These are phyloP conservation scores for Enteromius treurensis DNA, from an alignment of 2,797 vertebrate genomes.

Conservation along the genomic window DNA sequence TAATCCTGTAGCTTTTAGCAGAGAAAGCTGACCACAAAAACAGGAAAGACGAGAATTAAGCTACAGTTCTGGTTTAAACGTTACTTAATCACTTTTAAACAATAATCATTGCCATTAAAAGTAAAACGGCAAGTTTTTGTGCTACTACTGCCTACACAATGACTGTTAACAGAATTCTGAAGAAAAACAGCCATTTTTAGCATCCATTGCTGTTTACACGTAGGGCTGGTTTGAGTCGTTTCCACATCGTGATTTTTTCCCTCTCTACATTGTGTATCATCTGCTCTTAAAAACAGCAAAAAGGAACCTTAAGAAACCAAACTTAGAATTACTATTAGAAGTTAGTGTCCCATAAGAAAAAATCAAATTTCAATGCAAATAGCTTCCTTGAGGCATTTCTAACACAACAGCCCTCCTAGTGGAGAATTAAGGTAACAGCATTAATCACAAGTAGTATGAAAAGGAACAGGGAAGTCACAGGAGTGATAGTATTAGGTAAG, in stretches of 20 bases:
- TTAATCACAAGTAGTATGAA: too few species aligned
- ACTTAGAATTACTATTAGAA: background rate
- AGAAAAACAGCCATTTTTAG: background rate
- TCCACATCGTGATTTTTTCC: background rate
- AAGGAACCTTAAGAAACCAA: background rate
- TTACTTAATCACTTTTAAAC: background rate
- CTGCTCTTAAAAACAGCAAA: background rate
- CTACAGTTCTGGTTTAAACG: background rate
- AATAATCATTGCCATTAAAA: background rate
- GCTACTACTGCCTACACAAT: background rate
- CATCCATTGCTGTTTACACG: background rate
- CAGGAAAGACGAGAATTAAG: background rate
- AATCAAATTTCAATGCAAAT: background rate
- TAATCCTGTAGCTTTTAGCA: background rate
- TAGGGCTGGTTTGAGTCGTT: background rate
- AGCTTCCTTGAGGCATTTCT: background rate
- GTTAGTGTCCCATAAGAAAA: background rate
- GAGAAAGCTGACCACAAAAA: background rate
- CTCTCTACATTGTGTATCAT: background rate
- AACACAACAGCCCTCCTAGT: conserved; percentile 30
- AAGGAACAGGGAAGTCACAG: background rate
- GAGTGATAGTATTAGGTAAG: background rate
- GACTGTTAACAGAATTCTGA: background rate
- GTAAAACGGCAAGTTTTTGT: background rate
- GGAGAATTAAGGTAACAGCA: background rate